Evolutionary conservation across 1,140 invertebrate species (phyloP).

Genomic region (Drosophila suzukii): DNA sequence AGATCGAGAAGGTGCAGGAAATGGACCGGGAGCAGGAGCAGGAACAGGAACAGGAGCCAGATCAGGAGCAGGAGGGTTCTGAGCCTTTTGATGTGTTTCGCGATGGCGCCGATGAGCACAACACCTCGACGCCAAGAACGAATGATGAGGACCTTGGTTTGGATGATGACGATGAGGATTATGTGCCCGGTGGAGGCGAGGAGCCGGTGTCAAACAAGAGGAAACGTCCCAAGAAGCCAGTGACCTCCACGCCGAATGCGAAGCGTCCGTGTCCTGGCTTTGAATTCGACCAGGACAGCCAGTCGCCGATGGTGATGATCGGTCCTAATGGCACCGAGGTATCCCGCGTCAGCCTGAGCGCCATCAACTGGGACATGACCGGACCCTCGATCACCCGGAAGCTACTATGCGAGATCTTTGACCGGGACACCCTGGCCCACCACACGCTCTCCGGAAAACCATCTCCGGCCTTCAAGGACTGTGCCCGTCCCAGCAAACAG

Average conservation of each 20-base stretch:
- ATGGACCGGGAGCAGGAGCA: slow-evolving; percentile 37
- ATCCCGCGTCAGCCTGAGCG: slow-evolving; percentile 35
- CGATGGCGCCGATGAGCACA: slow-evolving; percentile 53
- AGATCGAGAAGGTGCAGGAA: slow-evolving; percentile 64
- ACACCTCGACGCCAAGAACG: slow-evolving; percentile 60
- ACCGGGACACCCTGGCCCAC: slow-evolving; percentile 71
- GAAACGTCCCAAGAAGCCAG: slow-evolving; percentile 31
- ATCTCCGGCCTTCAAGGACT: slow-evolving; percentile 79
- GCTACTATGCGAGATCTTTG: slow-evolving; percentile 80
- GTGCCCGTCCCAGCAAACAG: slow-evolving; percentile 69
- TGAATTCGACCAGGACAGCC: slow-evolving; percentile 52
- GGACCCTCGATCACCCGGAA: slow-evolving; percentile 82
- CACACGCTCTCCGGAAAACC: slow-evolving; percentile 84
- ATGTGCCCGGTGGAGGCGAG: slow-evolving; percentile 32
- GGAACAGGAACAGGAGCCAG: neutral
- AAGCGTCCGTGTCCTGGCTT: slow-evolving; percentile 30
- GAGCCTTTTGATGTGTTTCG: slow-evolving; percentile 39
- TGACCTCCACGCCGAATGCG: slow-evolving; percentile 49
- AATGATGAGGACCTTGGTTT: slow-evolving; percentile 41
- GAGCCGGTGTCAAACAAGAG: slow-evolving; percentile 41
- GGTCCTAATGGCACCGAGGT: slow-evolving; percentile 80
- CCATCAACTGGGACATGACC: slow-evolving; percentile 75
- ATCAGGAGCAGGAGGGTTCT: slow-evolving; percentile 6
- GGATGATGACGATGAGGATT: slow-evolving; percentile 61
- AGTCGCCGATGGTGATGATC: slow-evolving; percentile 58